These are phyloP conservation scores for Limnephilus marmoratus DNA, from an alignment of 2,888 invertebrate species.

Conservation along the genomic window DNA sequence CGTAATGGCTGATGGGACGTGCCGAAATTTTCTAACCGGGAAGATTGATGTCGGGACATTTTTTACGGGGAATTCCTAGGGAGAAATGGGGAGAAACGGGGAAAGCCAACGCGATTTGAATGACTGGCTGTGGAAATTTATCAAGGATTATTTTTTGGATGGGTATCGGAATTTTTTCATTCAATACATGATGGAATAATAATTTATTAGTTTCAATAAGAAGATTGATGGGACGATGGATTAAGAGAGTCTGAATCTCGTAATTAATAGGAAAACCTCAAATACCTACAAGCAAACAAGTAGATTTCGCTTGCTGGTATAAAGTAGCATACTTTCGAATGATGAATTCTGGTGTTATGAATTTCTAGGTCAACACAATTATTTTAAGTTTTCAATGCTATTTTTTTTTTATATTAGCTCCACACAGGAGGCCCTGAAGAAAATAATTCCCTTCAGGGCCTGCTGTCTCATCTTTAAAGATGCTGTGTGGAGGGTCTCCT, in stretches of 20 bases:
- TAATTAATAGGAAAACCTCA: neutral
- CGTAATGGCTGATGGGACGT: conserved; percentile 41
- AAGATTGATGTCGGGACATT: conserved; percentile 42
- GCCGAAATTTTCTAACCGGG: conserved; percentile 24
- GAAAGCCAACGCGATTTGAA: conserved; percentile 29
- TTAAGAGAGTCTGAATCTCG: neutral
- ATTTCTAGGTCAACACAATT: too few relatives aligned
- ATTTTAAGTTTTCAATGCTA: too few relatives aligned
- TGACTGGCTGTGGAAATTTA: conserved; percentile 33
- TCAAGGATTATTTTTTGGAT: neutral
- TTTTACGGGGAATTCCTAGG: conserved; percentile 13
- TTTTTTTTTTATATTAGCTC: neutral
- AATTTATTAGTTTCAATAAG: neutral
- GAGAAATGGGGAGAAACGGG: neutral
- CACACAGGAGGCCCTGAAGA: too few relatives aligned
- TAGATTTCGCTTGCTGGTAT: neutral
- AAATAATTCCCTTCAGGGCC: too few relatives aligned
- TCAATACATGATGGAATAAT: neutral
- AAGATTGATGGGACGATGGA: neutral
- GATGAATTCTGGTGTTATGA: neutral
- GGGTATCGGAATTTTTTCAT: neutral
- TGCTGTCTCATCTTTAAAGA: too few relatives aligned
- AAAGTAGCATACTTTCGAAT: neutral
- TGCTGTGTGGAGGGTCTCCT: too few relatives aligned
- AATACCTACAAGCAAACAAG: neutral